Evolutionary conservation across 1,140 invertebrate species (phyloP).

Genomic region (Macrocentrus cingulum): DNA sequence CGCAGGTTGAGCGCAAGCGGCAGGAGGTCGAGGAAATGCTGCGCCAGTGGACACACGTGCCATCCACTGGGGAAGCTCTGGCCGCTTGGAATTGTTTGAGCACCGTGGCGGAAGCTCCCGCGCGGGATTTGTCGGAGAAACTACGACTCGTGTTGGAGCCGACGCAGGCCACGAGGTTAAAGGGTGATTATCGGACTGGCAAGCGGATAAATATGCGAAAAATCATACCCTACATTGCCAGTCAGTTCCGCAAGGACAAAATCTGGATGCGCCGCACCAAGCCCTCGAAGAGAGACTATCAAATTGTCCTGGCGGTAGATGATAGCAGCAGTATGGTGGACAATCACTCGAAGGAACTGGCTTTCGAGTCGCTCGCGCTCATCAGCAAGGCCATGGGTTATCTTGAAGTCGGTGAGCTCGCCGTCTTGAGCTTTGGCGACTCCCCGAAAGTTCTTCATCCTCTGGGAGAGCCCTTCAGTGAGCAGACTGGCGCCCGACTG

Average conservation of each 20-base stretch:
- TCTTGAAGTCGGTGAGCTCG: conserved; percentile 90
- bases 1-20: conserved; percentile 45
- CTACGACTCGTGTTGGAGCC: conserved; percentile 93
- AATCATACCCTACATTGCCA: conserved; percentile 97
- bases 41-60: conserved; percentile 57
- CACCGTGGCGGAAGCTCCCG: conserved; percentile 67
- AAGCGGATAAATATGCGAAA: conserved; percentile 98
- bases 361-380: conserved; percentile 91
- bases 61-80: conserved; percentile 57
- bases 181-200: conserved; percentile 95
- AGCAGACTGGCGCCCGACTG: conserved; percentile 76
- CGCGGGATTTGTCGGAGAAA: conserved; percentile 92
- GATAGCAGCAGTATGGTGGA: conserved; percentile 94
- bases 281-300: conserved; percentile 94
- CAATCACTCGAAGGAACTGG: conserved; percentile 86
- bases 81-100: conserved; percentile 63
- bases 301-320: conserved; percentile 95
- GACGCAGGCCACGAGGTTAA: conserved; percentile 86
- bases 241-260: conserved; percentile 97
- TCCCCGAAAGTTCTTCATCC: conserved; percentile 79
- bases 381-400: conserved; percentile 90
- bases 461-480: conserved; percentile 82
- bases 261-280: conserved; percentile 97
- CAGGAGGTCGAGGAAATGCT: conserved; percentile 62
- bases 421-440: conserved; percentile 92